These are phyloP conservation scores for Tokudaia muenninki DNA, from an alignment of 2,797 vertebrate genomes.

Conservation along the genomic window DNA sequence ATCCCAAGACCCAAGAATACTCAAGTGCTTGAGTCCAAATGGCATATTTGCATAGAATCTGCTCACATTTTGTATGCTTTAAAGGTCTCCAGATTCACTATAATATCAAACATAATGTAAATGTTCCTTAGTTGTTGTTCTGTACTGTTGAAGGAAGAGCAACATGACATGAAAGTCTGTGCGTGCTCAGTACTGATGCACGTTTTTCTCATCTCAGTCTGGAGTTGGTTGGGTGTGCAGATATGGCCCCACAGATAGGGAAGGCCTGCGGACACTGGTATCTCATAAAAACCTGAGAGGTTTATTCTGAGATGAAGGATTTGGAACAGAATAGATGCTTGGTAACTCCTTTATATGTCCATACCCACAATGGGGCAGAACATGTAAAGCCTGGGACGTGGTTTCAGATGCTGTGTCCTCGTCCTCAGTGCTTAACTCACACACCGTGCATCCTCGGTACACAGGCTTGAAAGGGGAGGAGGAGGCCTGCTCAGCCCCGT, in stretches of 20 bases:
- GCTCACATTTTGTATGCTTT: neutral
- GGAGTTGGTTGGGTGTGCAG: neutral
- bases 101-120: neutral
- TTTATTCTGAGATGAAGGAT: neutral
- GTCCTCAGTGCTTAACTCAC: neutral
- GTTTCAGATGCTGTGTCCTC: neutral
- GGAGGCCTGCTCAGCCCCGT: accelerated
- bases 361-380: neutral
- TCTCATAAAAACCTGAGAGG: neutral
- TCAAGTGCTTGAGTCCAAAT: neutral
- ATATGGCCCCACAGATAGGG: neutral
- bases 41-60: neutral
- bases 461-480: neutral
- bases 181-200: neutral
- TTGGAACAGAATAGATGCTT: neutral
- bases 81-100: neutral
- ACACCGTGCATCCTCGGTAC: neutral
- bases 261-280: neutral
- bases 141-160: neutral
- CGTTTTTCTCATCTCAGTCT: neutral
- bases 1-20: neutral
- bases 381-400: neutral
- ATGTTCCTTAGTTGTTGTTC: too few relatives aligned
- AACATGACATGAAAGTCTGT: neutral
- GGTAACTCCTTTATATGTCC: neutral